Percentiles rank a stretch among this genome's conserved stretches.
Conservation (phyloP, 2,888 invertebrate species). For the Nyleta sp. region DNA sequence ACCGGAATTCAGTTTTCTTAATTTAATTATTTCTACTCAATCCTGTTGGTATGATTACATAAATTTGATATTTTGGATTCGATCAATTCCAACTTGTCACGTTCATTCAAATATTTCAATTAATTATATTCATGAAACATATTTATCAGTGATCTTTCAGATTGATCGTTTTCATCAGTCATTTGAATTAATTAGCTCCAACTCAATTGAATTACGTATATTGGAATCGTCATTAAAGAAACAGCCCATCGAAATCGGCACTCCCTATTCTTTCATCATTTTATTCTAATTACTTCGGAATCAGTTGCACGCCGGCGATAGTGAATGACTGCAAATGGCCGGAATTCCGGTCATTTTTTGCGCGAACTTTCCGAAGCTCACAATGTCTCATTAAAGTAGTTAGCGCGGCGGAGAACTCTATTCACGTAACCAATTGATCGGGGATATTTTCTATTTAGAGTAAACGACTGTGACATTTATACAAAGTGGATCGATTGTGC, state of each 20-base stretch:
- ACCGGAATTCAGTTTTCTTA: no score
- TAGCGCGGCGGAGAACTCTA: slow-evolving; percentile 33
- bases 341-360: slow-evolving; percentile 59
- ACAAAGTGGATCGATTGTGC: slow-evolving; percentile 49
- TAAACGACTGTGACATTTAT: slow-evolving; percentile 54
- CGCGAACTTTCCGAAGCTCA: slow-evolving; percentile 44
- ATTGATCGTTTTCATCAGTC: no score
- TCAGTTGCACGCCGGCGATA: slow-evolving; percentile 24
- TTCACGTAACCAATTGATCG: slow-evolving; percentile 46
- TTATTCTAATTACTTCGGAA: slow-evolving; percentile 11
- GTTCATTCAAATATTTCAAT: no score
- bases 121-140: no score
- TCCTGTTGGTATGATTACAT: no score
- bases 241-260: neutral
- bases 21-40: no score
- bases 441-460: slow-evolving; percentile 56
- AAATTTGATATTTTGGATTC: no score
- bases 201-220: no score
- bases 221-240: no score
- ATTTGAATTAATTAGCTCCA: no score
- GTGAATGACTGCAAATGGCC: slow-evolving; percentile 47
- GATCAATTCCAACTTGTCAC: no score
- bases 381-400: slow-evolving; percentile 61
- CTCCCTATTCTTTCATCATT: neutral
- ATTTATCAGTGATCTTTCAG: no score